Base-by-base conservation (phyloP, 1,140 invertebrate species). In the Phenacoccus solenopsis region DNA sequence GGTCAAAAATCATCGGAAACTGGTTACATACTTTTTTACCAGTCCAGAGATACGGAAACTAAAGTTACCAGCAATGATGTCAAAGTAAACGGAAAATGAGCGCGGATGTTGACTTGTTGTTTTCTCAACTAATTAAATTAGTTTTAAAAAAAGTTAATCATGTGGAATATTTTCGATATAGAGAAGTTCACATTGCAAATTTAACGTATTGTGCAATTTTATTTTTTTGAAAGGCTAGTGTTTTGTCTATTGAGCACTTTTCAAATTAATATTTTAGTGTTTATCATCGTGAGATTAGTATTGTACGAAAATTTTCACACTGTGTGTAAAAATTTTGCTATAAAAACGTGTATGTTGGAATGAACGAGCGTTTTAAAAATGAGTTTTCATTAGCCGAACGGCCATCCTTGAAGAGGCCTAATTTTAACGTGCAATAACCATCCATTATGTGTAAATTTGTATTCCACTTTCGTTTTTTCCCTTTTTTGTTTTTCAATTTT, bases 1-100 rank as follows among this genome's bases (percentile, higher is more conserved):
- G 90, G 96, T 77, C 96, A 98, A 78, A 99, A 98, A 81, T 98
- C 94, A 75, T 96, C 94, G 27, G 97, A 99, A 84, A 98, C 97
- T 72, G 97, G 96, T 74, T 99, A 99, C 80, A 99, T 99, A 79
- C 82, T 99, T 73, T 99, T 99, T 82, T 99, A 99, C 83, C 96
- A 99, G 81, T 97, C 95, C 38, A 86, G 94, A 78, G 96, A 98
- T 69, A 69, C 73, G 59, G 59, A 64, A 24, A 64, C 59, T 1
- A 64, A 64, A 64, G 59, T 64, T 64, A 64, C 59, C 59, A 24
- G 16, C 25, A 64, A 24, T 64, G 59, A 64, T 16, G 25, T 25
- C 9, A 64, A 64, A 27, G 22, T 27, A 4, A 64, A 64, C 25
- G 59, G 59, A 24, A 64, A 64, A 64, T 64, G 21, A 64, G 13